A percentile compares a stretch with the other conserved stretches of the same genome.
Evolutionary conservation across 2,888 invertebrate species (phyloP).

Genomic region (Drosophila borealis): DNA sequence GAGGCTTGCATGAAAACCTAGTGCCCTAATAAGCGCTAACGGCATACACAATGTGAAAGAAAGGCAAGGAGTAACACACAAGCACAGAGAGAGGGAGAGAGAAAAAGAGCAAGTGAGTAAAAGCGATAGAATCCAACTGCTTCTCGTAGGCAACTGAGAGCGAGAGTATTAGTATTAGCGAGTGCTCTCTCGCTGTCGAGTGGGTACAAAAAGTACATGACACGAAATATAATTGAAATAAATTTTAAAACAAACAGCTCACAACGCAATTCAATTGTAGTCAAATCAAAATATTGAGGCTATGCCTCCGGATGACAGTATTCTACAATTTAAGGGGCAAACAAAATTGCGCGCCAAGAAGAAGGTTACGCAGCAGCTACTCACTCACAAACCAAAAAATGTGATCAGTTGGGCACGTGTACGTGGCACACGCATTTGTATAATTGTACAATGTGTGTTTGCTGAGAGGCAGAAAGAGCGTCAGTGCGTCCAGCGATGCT

Average conservation of each 20-base stretch:
- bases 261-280: slow-evolving; percentile 38
- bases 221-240: slow-evolving; percentile 51
- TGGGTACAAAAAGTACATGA: slow-evolving; percentile 11
- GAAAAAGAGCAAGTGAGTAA: slow-evolving; percentile 6
- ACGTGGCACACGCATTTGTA: slow-evolving; percentile 60
- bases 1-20: slow-evolving; percentile 77
- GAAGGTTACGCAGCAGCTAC: slow-evolving; percentile 22
- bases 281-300: slow-evolving; percentile 30
- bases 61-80: slow-evolving; percentile 6
- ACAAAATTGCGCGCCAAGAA: slow-evolving; percentile 61
- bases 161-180: slow-evolving; percentile 17
- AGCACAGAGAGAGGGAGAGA: slow-evolving; percentile 15
- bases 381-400: slow-evolving; percentile 21
- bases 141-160: slow-evolving; percentile 4
- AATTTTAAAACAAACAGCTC: slow-evolving; percentile 51
- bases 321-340: slow-evolving; percentile 35
- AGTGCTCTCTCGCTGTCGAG: slow-evolving; percentile 3
- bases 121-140: slow-evolving; percentile 8
- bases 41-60: slow-evolving; percentile 22
- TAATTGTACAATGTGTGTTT: slow-evolving; percentile 2
- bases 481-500: slow-evolving; percentile 3
- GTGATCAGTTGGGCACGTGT: slow-evolving; percentile 59
- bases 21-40: slow-evolving; percentile 79
- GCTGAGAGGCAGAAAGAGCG: slow-evolving; percentile 2
- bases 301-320: slow-evolving; percentile 7